Conservation (phyloP, 2,113 vertebrate genomes). For the Camelus bactrianus region DNA sequence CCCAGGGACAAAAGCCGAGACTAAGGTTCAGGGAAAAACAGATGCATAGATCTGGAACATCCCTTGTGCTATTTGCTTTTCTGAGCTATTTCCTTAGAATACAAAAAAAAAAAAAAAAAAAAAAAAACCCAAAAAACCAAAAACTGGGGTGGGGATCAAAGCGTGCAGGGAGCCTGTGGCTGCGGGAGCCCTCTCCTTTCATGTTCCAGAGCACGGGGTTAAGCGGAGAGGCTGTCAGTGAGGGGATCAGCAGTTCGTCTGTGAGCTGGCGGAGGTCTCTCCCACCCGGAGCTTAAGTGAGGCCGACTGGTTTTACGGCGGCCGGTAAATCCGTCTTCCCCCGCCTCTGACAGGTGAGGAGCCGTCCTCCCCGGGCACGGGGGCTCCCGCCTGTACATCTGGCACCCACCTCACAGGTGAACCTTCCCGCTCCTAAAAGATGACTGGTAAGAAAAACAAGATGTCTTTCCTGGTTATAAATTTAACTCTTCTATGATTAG, state of each 20-base stretch:
- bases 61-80: conserved; percentile 32
- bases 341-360: conserved; percentile 89
- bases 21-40: conserved; percentile 30
- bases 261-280: conserved; percentile 76
- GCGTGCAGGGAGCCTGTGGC: conserved; percentile 23
- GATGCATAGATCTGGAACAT: not conserved
- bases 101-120: no score
- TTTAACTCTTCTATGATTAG: conserved; percentile 91
- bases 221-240: conserved; percentile 74
- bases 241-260: conserved; percentile 75
- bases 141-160: conserved; percentile 48
- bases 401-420: conserved; percentile 86
- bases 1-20: conserved; percentile 8
- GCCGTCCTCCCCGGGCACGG: conserved; percentile 83
- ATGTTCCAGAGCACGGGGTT: conserved; percentile 57
- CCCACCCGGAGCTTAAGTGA: conserved; percentile 80
- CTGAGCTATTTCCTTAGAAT: conserved; percentile 48
- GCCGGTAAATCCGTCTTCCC: conserved; percentile 84
- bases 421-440: conserved; percentile 78
- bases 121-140: not conserved
- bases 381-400: conserved; percentile 79
- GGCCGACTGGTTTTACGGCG: conserved; percentile 84
- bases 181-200: conserved; percentile 58
- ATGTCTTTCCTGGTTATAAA: conserved; percentile 91
- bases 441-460: conserved; percentile 90